These are phyloP conservation scores for Lepus oiostolus DNA, from an alignment of 2,797 vertebrate genomes.

Conservation along the genomic window DNA sequence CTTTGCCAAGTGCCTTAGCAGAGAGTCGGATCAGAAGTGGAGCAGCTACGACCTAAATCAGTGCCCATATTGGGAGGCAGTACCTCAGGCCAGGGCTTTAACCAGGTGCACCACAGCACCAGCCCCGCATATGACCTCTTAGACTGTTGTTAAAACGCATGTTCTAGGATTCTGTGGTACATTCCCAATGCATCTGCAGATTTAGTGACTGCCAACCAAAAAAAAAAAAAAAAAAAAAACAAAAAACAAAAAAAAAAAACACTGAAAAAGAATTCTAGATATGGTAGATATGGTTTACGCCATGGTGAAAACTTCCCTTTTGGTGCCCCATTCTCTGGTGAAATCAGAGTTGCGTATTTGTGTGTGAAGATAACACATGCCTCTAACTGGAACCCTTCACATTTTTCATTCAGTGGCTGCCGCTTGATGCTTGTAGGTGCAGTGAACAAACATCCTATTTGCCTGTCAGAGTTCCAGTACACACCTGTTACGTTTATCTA, in stretches of 20 bases:
- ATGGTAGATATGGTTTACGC: background rate
- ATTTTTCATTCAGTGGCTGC: background rate
- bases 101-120: too few relatives aligned
- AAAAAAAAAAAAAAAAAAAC: background rate
- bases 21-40: too few relatives aligned
- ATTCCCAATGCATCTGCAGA: background rate
- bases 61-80: too few relatives aligned
- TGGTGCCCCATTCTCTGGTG: background rate
- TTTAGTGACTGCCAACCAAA: background rate
- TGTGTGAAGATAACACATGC: background rate
- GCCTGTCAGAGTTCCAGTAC: background rate
- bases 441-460: background rate
- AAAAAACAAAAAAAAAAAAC: background rate
- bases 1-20: too few relatives aligned
- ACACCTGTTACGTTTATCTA: too few relatives aligned
- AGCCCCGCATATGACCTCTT: background rate
- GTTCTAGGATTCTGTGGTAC: background rate
- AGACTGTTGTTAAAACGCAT: slow-evolving; percentile 16
- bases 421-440: background rate
- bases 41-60: too few relatives aligned
- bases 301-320: background rate
- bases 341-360: background rate
- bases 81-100: too few relatives aligned
- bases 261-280: background rate
- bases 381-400: background rate